Percentiles rank a stretch among this genome's conserved stretches.
These are phyloP conservation scores for Maccullochella peelii DNA, from an alignment of 2,113 vertebrate species.

Conservation along the genomic window DNA sequence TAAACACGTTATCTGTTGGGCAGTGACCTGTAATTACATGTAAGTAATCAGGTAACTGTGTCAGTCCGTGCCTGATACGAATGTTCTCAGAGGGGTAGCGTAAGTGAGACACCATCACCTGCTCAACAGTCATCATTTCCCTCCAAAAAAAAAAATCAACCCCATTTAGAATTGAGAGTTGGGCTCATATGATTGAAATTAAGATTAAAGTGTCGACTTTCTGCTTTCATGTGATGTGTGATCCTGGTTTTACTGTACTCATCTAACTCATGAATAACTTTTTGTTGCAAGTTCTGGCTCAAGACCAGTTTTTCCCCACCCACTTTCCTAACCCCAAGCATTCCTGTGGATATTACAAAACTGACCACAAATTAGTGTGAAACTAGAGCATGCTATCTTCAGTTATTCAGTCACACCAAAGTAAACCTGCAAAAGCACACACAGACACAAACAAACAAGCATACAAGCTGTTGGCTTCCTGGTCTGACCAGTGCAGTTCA, in stretches of 20 bases:
- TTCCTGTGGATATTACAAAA: neutral
- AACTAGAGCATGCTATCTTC: neutral
- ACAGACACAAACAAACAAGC: neutral
- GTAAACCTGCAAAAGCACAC: neutral
- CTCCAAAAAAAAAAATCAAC: neutral
- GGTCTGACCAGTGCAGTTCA: neutral
- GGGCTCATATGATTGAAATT: neutral
- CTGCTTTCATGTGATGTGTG: neutral
- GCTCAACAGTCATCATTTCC: neutral
- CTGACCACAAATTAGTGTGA: neutral
- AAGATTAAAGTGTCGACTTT: neutral
- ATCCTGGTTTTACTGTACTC: neutral
- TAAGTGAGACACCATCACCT: neutral
- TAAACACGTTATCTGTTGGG: neutral
- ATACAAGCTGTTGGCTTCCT: conserved; percentile 22
- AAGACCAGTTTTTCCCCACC: neutral
- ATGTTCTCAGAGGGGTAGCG: neutral
- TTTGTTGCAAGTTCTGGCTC: neutral
- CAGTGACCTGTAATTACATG: neutral
- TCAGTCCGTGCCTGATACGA: neutral
- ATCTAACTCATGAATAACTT: neutral
- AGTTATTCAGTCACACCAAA: neutral
- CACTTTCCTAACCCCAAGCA: neutral
- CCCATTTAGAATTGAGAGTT: neutral
- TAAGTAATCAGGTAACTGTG: neutral